phyloP scores from a whole-genome alignment of 2,797 vertebrate species.

The Notolabrus celidotus region DNA sequence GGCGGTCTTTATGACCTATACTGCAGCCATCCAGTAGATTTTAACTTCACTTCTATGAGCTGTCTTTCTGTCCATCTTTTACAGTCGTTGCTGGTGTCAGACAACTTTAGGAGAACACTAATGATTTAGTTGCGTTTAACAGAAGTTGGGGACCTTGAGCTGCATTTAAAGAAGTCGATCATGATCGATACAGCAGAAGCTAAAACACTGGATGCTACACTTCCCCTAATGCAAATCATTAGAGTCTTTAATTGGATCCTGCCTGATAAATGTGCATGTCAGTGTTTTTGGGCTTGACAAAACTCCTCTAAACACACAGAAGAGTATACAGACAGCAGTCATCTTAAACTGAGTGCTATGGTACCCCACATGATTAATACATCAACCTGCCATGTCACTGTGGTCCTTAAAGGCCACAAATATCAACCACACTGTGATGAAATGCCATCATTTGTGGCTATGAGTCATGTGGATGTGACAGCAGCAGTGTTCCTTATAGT shows the following conservation, averaged over 20 bases:
- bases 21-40: too few relatives aligned
- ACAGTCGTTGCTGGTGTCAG: too few relatives aligned
- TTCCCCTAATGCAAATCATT: not conserved
- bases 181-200: not conserved
- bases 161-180: not conserved
- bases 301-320: not conserved
- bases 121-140: not conserved
- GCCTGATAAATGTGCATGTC: not conserved
- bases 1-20: too few relatives aligned
- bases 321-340: slow-evolving; percentile 7
- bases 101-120: not conserved
- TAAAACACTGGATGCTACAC: not conserved
- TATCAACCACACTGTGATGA: slow-evolving; percentile 6
- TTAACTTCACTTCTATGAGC: too few relatives aligned
- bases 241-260: not conserved
- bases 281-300: not conserved
- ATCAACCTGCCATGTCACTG: slow-evolving; percentile 20
- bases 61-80: too few relatives aligned
- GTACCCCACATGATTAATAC: slow-evolving; percentile 5
- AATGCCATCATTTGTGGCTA: slow-evolving; percentile 14
- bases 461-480: slow-evolving; percentile 8
- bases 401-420: slow-evolving; percentile 19
- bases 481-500: not conserved
- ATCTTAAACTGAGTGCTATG: not conserved
- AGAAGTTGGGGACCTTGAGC: too few relatives aligned